Evolutionary conservation across 2,888 invertebrate genomes (phyloP).

Genomic region (Chrysolina haemoptera): DNA sequence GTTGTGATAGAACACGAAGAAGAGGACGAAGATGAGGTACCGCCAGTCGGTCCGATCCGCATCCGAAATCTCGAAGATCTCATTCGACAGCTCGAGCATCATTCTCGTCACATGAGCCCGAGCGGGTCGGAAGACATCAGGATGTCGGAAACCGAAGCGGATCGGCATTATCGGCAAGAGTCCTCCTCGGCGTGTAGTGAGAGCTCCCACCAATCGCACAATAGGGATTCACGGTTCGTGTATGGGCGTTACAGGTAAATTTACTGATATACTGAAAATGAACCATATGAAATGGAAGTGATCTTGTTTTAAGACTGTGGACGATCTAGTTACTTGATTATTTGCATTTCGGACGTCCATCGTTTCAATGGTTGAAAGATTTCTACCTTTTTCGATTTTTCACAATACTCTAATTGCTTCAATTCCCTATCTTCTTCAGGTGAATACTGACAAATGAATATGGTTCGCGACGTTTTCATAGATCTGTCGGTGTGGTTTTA

Average conservation of each 20-base stretch:
- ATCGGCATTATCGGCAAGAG: conserved; percentile 82
- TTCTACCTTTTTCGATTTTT: too few species aligned
- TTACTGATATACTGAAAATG: too few species aligned
- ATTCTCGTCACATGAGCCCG: conserved; percentile 91
- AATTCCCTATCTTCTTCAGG: too few species aligned
- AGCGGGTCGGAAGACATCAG: conserved; percentile 92
- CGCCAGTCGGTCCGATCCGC: conserved; percentile 86
- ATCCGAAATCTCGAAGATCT: conserved; percentile 93
- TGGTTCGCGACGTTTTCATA: too few species aligned
- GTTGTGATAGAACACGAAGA: conserved; percentile 72
- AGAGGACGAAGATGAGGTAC: conserved; percentile 83
- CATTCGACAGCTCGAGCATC: conserved; percentile 90
- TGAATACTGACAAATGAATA: too few species aligned
- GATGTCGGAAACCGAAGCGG: conserved; percentile 91
- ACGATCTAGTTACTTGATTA: too few species aligned
- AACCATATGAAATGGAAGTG: too few species aligned
- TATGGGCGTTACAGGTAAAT: conserved; percentile 77
- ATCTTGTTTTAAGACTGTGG: too few species aligned
- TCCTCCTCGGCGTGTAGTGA: conserved; percentile 81
- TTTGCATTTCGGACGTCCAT: too few species aligned
- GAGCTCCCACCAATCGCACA: conserved; percentile 82
- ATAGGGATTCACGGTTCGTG: conserved; percentile 81
- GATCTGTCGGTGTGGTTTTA: too few species aligned
- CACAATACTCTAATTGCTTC: too few species aligned
- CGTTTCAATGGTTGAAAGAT: too few species aligned